Base-by-base conservation (phyloP, 2,113 vertebrate genomes). In the Callithrix jacchus region DNA sequence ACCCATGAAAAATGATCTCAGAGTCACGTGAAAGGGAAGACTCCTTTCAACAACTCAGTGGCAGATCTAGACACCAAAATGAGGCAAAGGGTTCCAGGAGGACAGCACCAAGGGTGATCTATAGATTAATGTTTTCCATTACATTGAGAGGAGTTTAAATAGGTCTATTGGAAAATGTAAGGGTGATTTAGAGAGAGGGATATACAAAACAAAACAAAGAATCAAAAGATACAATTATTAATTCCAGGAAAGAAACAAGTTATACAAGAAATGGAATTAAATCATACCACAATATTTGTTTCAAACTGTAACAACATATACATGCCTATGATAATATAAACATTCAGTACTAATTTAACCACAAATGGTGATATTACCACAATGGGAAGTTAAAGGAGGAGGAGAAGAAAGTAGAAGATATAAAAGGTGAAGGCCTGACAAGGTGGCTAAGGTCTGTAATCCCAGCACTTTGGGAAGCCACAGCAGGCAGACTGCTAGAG, bases 181-280 rank as follows among this genome's bases (percentile, higher is more conserved):
- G 25, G 5, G 12, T 93, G n/a, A 91, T 81, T 95, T 85, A 87
- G 35, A 87, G n/a, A 88, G 10, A 71, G 77, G 9, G 73, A 61
- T 23, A 96, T 17, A 81, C 0, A 97, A 90, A 95, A 91, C 6
- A 91, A 84, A 87, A 42, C 16, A 87, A 92, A 87, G 40, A 73
- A 96, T 80, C 18, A 93, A 83, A 76, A 94, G 9, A 66, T 20
- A 45, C 6, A 94, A 87, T 70, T 89, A 86, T 35, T 54, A 92
- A 86, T 40, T 93, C 77, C 40, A 87, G 32, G n/a, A 93, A 87
- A 30, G 87, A 83, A 86, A 76, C 32, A 86, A 58, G 37, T n/a
- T 71, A 8, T 61, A 54, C 8, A 92, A 96, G n/a, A 94, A 88
- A 76, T 6, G 61, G 40, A 88, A 95, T 52, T 52, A 80, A 89